A percentile compares a stretch with the other conserved stretches of the same genome.
Conservation (phyloP, 2,797 vertebrate genomes). For the Amphiprion clarkii region DNA sequence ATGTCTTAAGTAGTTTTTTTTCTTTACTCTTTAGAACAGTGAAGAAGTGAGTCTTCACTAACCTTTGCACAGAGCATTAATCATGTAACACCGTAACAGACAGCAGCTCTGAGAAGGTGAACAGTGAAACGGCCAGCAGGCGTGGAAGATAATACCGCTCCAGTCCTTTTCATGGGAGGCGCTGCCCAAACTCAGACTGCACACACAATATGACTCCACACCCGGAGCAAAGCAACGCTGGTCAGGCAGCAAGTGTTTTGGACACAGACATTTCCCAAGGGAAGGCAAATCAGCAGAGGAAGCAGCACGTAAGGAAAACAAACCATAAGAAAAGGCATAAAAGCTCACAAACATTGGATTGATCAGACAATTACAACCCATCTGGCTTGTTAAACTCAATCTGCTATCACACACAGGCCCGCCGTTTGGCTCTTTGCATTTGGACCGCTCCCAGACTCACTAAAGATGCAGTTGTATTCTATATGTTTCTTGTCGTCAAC, state of each 20-base stretch:
- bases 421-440: slow-evolving; percentile 61
- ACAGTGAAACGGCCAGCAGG: slow-evolving; percentile 63
- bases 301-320: slow-evolving; percentile 92
- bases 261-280: slow-evolving; percentile 81
- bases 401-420: slow-evolving; percentile 89
- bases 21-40: slow-evolving; percentile 10
- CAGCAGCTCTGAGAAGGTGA: slow-evolving; percentile 62
- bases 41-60: slow-evolving; percentile 39
- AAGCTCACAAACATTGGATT: slow-evolving; percentile 97
- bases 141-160: slow-evolving; percentile 66
- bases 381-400: slow-evolving; percentile 99
- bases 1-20: slow-evolving; percentile 41
- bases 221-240: slow-evolving; percentile 51
- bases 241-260: slow-evolving; percentile 69
- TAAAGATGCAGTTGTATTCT: slow-evolving; percentile 14
- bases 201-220: slow-evolving; percentile 44
- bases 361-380: slow-evolving; percentile 98
- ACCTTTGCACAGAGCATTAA: slow-evolving; percentile 59
- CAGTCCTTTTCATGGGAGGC: slow-evolving; percentile 62
- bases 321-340: slow-evolving; percentile 96
- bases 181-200: slow-evolving; percentile 49
- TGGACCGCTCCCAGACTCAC: slow-evolving; percentile 64
- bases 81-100: slow-evolving; percentile 62
- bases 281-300: slow-evolving; percentile 82
- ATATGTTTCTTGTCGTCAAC: slow-evolving; percentile 16